phyloP scores from a whole-genome alignment of 2,888 invertebrate genomes.

The Steinernema carpocapsae region DNA sequence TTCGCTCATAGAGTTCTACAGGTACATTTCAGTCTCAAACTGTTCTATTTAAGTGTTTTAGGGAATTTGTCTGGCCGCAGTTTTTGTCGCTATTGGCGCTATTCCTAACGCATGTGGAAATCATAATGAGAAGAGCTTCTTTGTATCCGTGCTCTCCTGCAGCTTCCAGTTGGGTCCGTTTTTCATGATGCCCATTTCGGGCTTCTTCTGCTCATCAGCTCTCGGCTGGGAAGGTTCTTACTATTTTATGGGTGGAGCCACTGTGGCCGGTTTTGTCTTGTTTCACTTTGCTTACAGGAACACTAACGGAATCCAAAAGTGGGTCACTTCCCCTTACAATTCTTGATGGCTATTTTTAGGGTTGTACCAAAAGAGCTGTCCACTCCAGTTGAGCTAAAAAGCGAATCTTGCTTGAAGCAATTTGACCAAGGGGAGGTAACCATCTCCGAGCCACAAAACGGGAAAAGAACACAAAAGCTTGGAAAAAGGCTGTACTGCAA shows the following conservation, averaged over 20 bases:
- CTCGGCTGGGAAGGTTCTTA: constrained; percentile 3
- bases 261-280: neutral
- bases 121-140: constrained; percentile 21
- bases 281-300: neutral
- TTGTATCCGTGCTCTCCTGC: constrained; percentile 19
- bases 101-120: constrained; percentile 17
- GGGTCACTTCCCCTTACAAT: neutral
- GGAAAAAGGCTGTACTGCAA: constrained; percentile 43
- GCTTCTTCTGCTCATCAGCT: constrained; percentile 17
- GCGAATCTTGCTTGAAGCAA: no score
- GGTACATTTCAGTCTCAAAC: neutral
- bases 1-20: neutral
- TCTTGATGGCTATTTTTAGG: no score
- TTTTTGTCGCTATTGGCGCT: neutral
- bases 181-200: constrained; percentile 4
- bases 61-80: neutral
- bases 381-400: no score
- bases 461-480: neutral
- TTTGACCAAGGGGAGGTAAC: no score
- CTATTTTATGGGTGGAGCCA: neutral
- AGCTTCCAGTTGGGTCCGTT: constrained; percentile 13
- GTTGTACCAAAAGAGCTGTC: no score
- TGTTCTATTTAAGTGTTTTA: neutral
- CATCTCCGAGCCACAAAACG: neutral
- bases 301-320: neutral